Percentiles rank a stretch among this genome's conserved stretches.
Evolutionary conservation across 2,888 invertebrate species (phyloP).

Genomic region (Dendrolimus houi): DNA sequence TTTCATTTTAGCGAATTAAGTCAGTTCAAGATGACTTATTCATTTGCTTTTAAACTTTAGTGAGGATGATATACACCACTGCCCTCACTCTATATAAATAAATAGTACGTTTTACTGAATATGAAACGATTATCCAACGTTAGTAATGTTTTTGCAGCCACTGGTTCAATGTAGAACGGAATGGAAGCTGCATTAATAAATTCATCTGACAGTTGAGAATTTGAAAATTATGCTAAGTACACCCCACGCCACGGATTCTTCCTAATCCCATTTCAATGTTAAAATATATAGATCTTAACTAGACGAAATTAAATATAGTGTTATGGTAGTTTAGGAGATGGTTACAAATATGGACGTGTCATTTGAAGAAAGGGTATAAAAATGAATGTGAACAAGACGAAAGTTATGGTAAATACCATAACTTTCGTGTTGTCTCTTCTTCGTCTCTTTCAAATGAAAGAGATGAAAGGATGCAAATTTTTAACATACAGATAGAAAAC

Average conservation of each 20-base stretch:
- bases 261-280: slow-evolving; percentile 25
- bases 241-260: slow-evolving; percentile 14
- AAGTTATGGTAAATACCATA: no score
- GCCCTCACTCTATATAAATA: slow-evolving; percentile 27
- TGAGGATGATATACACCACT: slow-evolving; percentile 33
- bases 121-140: slow-evolving; percentile 27
- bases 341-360: no score
- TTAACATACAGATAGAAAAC: no score
- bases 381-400: no score
- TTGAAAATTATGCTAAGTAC: slow-evolving; percentile 28
- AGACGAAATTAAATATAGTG: background rate
- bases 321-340: background rate
- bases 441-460: no score
- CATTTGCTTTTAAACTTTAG: slow-evolving; percentile 27
- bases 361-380: no score
- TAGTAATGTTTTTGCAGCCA: slow-evolving; percentile 23
- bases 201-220: slow-evolving; percentile 22
- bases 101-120: slow-evolving; percentile 33
- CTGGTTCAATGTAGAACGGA: background rate
- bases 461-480: no score
- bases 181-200: slow-evolving; percentile 17
- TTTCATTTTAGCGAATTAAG: no score
- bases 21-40: no score
- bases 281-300: slow-evolving; percentile 17
- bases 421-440: no score